These are phyloP conservation scores for Ecliptopera silaceata DNA, from an alignment of 2,888 invertebrate species.

Conservation along the genomic window DNA sequence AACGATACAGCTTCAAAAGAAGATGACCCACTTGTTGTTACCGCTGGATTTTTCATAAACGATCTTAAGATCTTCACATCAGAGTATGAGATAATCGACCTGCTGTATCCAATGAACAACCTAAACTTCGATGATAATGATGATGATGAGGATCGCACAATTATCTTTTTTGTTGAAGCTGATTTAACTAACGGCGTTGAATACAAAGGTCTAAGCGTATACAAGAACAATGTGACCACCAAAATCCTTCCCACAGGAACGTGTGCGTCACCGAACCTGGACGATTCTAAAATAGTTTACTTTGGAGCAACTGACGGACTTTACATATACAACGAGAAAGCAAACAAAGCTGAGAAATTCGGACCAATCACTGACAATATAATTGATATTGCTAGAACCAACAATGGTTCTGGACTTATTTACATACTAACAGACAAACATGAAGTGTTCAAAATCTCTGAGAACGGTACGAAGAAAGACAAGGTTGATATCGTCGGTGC, in stretches of 20 bases:
- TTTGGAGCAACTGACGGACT: constrained; percentile 47
- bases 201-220: constrained; percentile 50
- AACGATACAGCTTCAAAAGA: constrained; percentile 6
- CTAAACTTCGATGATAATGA: constrained; percentile 31
- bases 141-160: constrained; percentile 6
- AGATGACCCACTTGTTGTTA: constrained; percentile 16
- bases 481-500: constrained; percentile 53
- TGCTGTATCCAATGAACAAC: constrained; percentile 47
- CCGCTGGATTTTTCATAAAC: constrained; percentile 19
- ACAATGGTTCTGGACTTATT: constrained; percentile 49
- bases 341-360: constrained; percentile 49
- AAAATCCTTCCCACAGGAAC: constrained; percentile 52
- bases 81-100: constrained; percentile 48
- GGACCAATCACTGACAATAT: constrained; percentile 55
- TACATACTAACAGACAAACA: constrained; percentile 59
- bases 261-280: constrained; percentile 44
- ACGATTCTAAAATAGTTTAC: constrained; percentile 44
- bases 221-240: constrained; percentile 40
- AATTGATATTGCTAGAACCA: constrained; percentile 51
- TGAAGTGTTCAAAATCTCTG: constrained; percentile 58
- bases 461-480: constrained; percentile 56
- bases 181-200: constrained; percentile 41
- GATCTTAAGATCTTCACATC: constrained; percentile 38
- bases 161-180: constrained; percentile 40
- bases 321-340: constrained; percentile 43